Evolutionary conservation across 2,113 vertebrate genomes (phyloP), one percentile per base, ranked within the genome.

Genomic region (Gymnorhina tibicen): DNA sequence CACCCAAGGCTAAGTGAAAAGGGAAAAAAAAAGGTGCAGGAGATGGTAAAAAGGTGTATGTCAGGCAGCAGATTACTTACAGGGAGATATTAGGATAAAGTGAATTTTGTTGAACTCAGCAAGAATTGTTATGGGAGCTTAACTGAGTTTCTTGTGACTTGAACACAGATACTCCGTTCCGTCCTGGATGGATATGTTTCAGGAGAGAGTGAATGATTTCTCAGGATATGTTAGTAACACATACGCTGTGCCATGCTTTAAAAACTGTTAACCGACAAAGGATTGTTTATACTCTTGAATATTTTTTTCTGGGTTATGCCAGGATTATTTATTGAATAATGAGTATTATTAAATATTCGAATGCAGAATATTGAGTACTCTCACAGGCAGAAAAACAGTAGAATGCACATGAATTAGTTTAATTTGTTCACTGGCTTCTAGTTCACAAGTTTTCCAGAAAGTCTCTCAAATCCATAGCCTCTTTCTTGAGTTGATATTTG

Each of bases 101-200:
- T 55, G 70, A 64, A 27, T 83, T 91, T 79, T 70, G 63, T 15
- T 93, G 60, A 84, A 93, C 86, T 88, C 39, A 68, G 0, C 72
- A 72, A 44, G 78, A 87, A 91, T 60, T 64, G 60, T 55, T 67
- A 3, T 26, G 59, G 78, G 60, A 93, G 74, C 39, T 75, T 72
- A 96, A 93, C 20, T 81, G 68, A 85, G 83, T 86, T 91, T 78
- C 68, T 64, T 70, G 75, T 84, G 85, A 74, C 39, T 80, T 84
- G 33, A 88, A n/a, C 28, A 30, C 17, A 84, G 67, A 42, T 63
- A 87, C 30, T 90, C 44, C 32, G 42, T 87, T 69, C 75, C 80
- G 0, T 35, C 41, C 33, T 42, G 80, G 88, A 88, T 39, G 59
- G 47, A 47, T 84, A 7, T 9, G 68, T 81, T 89, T 92, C 52